Evolutionary conservation across 2,113 vertebrate genomes (phyloP), one percentile per base, ranked within the genome.

Genomic region (Empidonax alnorum): DNA sequence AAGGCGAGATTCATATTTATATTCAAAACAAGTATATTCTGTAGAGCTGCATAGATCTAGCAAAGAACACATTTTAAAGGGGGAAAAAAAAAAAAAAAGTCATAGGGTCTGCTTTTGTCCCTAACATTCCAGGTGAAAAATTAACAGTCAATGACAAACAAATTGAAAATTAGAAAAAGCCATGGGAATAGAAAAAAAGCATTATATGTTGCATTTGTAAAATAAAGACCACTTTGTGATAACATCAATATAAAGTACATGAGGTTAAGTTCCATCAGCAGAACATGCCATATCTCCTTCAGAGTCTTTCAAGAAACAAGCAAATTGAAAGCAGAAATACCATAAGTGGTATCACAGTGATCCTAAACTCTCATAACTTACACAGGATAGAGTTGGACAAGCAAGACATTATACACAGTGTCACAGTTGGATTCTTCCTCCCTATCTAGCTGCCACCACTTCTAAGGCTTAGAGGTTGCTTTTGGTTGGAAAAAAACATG

Each of bases 381-480:
- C 13, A 27, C 1, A 37, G 37, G 15, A 20, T 14, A 41, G n/a
- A 0, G 0, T 4, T 53, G 28, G 31, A 82, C 27, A 49, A 52
- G 19, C 5, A 63, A 47, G n/a, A 63, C 7, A 14, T 18, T n/a
- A 33, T 3, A 33, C 21, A 28, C 10, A 35, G 55, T 0, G 0
- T 5, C 28, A 91, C n/a, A 50, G 33, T 2, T 50, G 7, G 23
- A 46, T 58, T 46, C 31, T 61, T 66, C 7, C 41, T 65, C 81
- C 24, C 9, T 5, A 50, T 59, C 6, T n/a, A 71, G 19, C 18
- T 25, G 65, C 27, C 52, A 62, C 12, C 8, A 28, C 35, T 49
- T 37, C 7, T 9, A 61, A 82, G 19, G 12, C 61, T 59, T 30
- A 12, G 10, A 72, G 62, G 7, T 20, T 59, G 49, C 39, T 13